phyloP scores from a whole-genome alignment of 92 coral and sea anemone genomes.

The Heteractis magnifica region DNA sequence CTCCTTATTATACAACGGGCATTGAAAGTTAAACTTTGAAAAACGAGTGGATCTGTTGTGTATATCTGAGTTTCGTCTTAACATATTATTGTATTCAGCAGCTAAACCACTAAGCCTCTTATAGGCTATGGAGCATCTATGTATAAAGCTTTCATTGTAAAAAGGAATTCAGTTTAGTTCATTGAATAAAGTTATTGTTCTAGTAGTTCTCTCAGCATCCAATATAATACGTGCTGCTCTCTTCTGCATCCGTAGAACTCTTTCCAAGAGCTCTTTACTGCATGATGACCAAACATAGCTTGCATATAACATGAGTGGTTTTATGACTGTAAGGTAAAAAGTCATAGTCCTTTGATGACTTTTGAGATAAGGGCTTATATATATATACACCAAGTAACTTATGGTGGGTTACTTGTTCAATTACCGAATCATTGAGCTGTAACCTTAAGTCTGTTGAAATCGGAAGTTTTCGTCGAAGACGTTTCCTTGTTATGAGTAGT shows the following conservation, averaged over 20 bases:
- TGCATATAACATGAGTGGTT: conserved; percentile 21
- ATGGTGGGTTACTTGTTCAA: conserved; percentile 16
- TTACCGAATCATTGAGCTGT: neutral
- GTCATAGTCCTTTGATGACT: conserved; percentile 10
- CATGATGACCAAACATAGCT: neutral
- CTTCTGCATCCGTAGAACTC: neutral
- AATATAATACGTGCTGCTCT: neutral
- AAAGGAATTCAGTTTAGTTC: neutral
- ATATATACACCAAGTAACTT: conserved; percentile 19
- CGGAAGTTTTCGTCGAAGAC: conserved; percentile 19
- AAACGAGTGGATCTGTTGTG: no score
- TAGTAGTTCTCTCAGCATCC: neutral
- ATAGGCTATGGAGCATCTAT: no score
- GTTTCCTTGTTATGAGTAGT: conserved; percentile 40
- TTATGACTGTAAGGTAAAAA: conserved; percentile 28
- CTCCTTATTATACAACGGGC: no score
- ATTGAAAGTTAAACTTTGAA: no score
- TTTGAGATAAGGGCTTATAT: conserved; percentile 22
- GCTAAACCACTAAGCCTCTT: no score
- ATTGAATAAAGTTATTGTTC: neutral
- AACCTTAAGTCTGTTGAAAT: conserved; percentile 11
- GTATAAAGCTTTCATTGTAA: neutral
- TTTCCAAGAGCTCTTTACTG: no score
- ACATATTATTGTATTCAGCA: no score
- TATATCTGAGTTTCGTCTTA: no score